Conservation (phyloP, 2,888 invertebrate genomes). For the Tetheella fluctuosa region DNA sequence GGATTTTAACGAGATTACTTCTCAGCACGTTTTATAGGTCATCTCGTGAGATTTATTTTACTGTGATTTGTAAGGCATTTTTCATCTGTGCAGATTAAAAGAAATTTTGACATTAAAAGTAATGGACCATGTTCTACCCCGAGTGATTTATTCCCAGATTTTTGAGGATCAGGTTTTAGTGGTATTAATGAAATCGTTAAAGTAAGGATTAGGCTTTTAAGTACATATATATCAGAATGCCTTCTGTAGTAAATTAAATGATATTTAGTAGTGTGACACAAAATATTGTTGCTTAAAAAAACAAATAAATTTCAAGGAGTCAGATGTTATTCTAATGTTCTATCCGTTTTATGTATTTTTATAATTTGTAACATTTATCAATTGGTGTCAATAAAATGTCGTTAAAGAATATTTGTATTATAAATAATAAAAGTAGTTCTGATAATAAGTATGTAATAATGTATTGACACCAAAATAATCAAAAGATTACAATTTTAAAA, state of each 20-base stretch:
- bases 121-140: constrained; percentile 62
- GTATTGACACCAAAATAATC: too few species aligned
- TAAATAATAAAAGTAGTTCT: too few species aligned
- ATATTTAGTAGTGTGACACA: not conserved
- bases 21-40: constrained; percentile 74
- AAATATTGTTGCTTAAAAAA: not conserved
- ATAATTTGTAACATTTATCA: too few species aligned
- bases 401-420: too few species aligned
- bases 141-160: constrained; percentile 59
- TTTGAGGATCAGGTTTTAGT: constrained; percentile 47
- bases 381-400: too few species aligned
- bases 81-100: constrained; percentile 67
- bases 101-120: constrained; percentile 71
- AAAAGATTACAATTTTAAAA: too few species aligned
- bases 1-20: constrained; percentile 78
- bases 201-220: constrained; percentile 35
- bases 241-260: not conserved
- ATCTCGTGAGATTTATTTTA: constrained; percentile 75
- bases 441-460: too few species aligned
- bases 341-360: too few species aligned
- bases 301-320: not conserved
- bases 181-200: constrained; percentile 38
- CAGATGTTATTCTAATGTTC: too few species aligned
- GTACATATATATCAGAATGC: not conserved
- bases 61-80: constrained; percentile 72